Conservation (phyloP, 2,888 invertebrate genomes). For the Ceriagrion tenellum region DNA sequence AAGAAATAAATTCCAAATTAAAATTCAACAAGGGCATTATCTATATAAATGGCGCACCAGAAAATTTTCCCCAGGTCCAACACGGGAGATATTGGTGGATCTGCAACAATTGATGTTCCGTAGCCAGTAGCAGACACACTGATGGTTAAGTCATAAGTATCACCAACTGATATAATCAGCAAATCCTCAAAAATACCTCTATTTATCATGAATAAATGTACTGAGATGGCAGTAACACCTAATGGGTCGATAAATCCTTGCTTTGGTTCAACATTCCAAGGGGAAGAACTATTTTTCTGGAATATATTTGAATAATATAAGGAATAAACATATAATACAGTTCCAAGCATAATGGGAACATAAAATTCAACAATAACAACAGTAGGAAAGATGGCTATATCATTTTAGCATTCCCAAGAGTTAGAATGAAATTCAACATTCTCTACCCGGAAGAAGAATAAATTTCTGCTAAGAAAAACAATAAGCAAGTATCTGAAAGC, state of each 20-base stretch:
- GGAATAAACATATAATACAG: too few species aligned
- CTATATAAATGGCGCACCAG: conserved; percentile 78
- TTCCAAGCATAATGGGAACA: background rate
- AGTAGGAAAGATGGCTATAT: background rate
- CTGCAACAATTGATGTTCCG: conserved; percentile 84
- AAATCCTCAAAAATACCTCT: background rate
- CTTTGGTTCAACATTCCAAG: background rate
- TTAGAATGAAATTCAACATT: background rate
- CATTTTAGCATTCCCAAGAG: background rate
- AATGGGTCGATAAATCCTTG: background rate
- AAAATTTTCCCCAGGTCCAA: conserved; percentile 83
- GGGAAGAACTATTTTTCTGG: background rate
- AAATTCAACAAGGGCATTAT: background rate
- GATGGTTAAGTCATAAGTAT: conserved; percentile 77
- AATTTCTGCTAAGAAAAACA: too few species aligned
- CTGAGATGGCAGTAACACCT: background rate
- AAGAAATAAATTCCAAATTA: background rate
- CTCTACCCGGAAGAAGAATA: too few species aligned
- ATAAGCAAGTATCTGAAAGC: too few species aligned
- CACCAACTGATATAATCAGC: conserved; percentile 74
- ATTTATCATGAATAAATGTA: background rate
- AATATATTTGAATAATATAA: background rate
- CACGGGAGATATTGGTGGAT: conserved; percentile 81
- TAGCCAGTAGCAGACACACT: conserved; percentile 82
- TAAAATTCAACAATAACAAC: background rate